phyloP scores from a whole-genome alignment of 2,888 invertebrate species.

The Drosophila vallismaia region DNA sequence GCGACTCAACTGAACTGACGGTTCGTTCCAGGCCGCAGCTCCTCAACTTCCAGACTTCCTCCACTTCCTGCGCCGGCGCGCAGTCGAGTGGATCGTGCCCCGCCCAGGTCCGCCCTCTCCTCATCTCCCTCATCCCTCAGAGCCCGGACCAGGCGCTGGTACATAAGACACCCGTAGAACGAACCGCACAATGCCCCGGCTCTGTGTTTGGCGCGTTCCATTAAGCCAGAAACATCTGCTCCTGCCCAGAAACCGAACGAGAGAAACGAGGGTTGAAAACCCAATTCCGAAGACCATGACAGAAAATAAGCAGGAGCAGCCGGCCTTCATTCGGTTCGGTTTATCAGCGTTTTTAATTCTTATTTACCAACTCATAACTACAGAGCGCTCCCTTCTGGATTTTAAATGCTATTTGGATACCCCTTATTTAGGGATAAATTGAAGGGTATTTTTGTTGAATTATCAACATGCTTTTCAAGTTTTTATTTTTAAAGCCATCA shows the following conservation, averaged over 20 bases:
- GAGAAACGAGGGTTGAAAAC: slow-evolving; percentile 71
- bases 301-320: slow-evolving; percentile 57
- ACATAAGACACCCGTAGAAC: slow-evolving; percentile 60
- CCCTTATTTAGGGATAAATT: slow-evolving; percentile 7
- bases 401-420: slow-evolving; percentile 23
- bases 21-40: slow-evolving; percentile 43
- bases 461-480: background rate
- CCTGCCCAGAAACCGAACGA: slow-evolving; percentile 51
- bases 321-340: slow-evolving; percentile 59
- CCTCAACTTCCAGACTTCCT: slow-evolving; percentile 56
- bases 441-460: background rate
- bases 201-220: slow-evolving; percentile 80
- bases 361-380: slow-evolving; percentile 70
- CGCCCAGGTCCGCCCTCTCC: slow-evolving; percentile 44
- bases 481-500: background rate
- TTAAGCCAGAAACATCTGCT: slow-evolving; percentile 81
- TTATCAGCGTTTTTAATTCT: slow-evolving; percentile 74
- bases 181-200: slow-evolving; percentile 40
- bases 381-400: slow-evolving; percentile 34
- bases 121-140: slow-evolving; percentile 36
- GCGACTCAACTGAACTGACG: slow-evolving; percentile 63
- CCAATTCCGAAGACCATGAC: slow-evolving; percentile 36
- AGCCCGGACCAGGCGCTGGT: slow-evolving; percentile 37
- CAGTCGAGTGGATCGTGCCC: slow-evolving; percentile 70
- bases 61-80: slow-evolving; percentile 73